Evolutionary conservation across 2,113 vertebrate species (phyloP).

Genomic region (Tragelaphus imberbis): DNA sequence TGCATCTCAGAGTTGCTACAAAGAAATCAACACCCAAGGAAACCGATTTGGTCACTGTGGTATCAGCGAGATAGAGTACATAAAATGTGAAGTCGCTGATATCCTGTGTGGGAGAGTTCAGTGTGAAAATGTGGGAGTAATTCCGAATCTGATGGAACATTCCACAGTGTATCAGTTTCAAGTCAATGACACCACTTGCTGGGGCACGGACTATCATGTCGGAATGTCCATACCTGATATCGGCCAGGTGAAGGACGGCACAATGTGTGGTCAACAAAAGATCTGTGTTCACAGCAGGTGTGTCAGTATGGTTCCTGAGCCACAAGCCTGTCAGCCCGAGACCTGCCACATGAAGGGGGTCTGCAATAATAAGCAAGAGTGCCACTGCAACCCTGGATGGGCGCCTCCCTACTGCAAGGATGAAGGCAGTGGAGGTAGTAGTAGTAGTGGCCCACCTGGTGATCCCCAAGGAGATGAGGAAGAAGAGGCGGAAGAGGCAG

Average conservation of each 20-base stretch:
- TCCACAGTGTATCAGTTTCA: not conserved
- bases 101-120: slow-evolving; percentile 32
- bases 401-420: slow-evolving; percentile 41
- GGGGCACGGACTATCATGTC: slow-evolving; percentile 38
- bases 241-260: slow-evolving; percentile 34
- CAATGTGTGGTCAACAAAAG: not conserved
- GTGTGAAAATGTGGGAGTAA: not conserved
- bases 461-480: too few species aligned
- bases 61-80: not conserved
- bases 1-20: not conserved
- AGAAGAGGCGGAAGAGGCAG: too few species aligned
- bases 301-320: not conserved
- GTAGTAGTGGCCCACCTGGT: slow-evolving; percentile 39
- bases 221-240: slow-evolving; percentile 25
- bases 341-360: not conserved
- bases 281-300: not conserved
- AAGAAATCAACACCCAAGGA: slow-evolving; percentile 2
- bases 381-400: slow-evolving; percentile 57
- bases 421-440: slow-evolving; percentile 38
- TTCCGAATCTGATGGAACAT: not conserved
- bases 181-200: not conserved
- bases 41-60: slow-evolving; percentile 54
- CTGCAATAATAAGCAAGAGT: slow-evolving; percentile 58
- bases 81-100: not conserved
- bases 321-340: not conserved